Conservation (phyloP, 1,140 invertebrate genomes). For the Megalopta genalis region DNA sequence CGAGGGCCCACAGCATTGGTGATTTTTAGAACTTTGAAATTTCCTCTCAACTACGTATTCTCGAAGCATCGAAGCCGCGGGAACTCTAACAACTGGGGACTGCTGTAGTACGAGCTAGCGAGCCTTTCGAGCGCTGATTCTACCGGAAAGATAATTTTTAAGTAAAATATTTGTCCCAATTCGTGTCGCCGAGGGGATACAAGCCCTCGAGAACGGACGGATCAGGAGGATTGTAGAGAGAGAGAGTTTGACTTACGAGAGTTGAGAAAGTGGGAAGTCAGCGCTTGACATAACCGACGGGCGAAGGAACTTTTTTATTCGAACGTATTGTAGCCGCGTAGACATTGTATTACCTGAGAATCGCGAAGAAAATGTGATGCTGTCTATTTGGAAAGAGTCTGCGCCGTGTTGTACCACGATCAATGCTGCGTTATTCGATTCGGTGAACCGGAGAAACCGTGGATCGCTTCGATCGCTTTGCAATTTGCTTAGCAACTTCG, state of each 20-base stretch:
- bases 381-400: slow-evolving; percentile 11
- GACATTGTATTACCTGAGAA: slow-evolving; percentile 23
- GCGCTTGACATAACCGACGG: background rate
- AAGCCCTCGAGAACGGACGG: too few species aligned
- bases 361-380: slow-evolving; percentile 27
- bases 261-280: background rate
- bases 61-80: too few species aligned
- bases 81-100: too few species aligned
- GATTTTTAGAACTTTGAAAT: too few species aligned
- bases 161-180: background rate
- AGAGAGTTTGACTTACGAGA: background rate
- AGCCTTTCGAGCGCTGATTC: slow-evolving; percentile 6
- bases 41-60: too few species aligned
- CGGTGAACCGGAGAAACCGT: background rate
- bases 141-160: background rate
- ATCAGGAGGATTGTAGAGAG: background rate
- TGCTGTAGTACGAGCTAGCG: background rate
- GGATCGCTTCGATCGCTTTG: background rate
- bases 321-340: slow-evolving; percentile 18
- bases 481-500: too few species aligned
- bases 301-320: slow-evolving; percentile 29
- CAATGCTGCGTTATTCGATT: background rate
- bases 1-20: too few species aligned
- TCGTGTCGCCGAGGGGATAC: background rate
- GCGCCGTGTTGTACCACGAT: background rate